Evolutionary conservation across 2,113 vertebrate genomes (phyloP).

Genomic region (Hypomesus transpacificus): DNA sequence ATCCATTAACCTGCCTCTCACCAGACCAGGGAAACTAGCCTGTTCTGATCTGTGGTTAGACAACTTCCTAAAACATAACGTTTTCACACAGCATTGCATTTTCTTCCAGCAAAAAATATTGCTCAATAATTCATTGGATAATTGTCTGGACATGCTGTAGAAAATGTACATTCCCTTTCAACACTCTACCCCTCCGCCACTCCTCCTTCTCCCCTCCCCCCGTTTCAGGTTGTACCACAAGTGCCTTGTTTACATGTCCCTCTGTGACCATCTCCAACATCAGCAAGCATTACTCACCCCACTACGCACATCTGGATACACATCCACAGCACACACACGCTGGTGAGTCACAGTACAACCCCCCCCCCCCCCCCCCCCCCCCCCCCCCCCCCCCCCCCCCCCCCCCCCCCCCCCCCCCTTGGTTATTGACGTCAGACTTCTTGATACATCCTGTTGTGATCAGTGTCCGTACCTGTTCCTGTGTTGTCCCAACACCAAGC

Average conservation of each 20-base stretch:
- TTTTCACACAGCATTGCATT: too few relatives aligned
- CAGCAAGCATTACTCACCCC: constrained; percentile 8
- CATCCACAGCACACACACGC: neutral
- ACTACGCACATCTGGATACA: neutral
- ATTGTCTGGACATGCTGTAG: too few relatives aligned
- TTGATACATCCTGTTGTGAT: neutral
- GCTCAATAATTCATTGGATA: too few relatives aligned
- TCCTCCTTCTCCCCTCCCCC: too few relatives aligned
- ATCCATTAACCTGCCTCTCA: neutral
- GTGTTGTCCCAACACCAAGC: neutral
- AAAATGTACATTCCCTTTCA: too few relatives aligned
- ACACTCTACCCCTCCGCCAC: too few relatives aligned
- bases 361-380: constrained; percentile 21
- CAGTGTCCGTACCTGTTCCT: neutral
- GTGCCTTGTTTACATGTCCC: too few relatives aligned
- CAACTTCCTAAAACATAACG: too few relatives aligned
- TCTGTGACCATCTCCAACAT: neutral
- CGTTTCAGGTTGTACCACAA: too few relatives aligned
- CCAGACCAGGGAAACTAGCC: neutral
- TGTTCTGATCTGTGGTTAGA: too few relatives aligned
- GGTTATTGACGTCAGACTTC: neutral
- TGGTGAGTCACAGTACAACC: neutral
- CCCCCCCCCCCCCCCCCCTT: constrained; percentile 19
- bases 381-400: constrained; percentile 21
- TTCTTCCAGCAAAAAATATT: too few relatives aligned